Evolutionary conservation across 2,888 invertebrate species (phyloP), one percentile per base, ranked within the genome.

Genomic region (Brachycybe producta): DNA sequence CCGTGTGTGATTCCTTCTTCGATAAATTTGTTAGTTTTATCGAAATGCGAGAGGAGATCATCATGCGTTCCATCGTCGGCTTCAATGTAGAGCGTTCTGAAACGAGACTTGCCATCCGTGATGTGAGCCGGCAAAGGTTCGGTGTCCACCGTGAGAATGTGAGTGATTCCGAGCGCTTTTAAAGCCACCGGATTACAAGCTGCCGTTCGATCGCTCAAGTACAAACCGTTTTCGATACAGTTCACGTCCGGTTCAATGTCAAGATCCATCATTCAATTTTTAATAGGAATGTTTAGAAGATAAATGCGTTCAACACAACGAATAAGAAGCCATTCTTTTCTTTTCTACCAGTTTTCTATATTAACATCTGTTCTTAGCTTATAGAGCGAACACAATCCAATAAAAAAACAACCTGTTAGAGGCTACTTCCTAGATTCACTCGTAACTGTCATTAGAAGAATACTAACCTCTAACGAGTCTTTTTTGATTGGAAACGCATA

Each of bases 121-220:
- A 86, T 77, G 55, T 77, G 77, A 57, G 80, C 70, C 0, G 88
- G 86, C 57, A 90, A 67, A 0, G 88, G 87, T 61, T 86, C 84
- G 13, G 84, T 77, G 62, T 88, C 88, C 52, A 88, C 74, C 0
- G 88, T 87, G 41, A 90, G 70, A 57, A 90, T 81, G 62, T 84
- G 80, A 26, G 40, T 34, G 19, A 53, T 53, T 19, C 39, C 41
- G 36, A 40, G 21, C 17, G 39, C 34, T 21, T 45, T 41, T 28
- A 53, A 35, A n/a, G 52, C 23, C 19, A 19, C 28, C n/a, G 27
- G 15, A 28, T 51, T 41, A 26, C 52, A 35, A 11, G 53, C 50
- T 8, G 53, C 53, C 15, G 50, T 36, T 34, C 50, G 30, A 27
- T 45, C 42, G 15, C 53, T 50, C 32, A 53, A 39, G 36, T 53